These are phyloP conservation scores for Anabas testudineus DNA, from an alignment of 2,797 vertebrate genomes.

Conservation along the genomic window DNA sequence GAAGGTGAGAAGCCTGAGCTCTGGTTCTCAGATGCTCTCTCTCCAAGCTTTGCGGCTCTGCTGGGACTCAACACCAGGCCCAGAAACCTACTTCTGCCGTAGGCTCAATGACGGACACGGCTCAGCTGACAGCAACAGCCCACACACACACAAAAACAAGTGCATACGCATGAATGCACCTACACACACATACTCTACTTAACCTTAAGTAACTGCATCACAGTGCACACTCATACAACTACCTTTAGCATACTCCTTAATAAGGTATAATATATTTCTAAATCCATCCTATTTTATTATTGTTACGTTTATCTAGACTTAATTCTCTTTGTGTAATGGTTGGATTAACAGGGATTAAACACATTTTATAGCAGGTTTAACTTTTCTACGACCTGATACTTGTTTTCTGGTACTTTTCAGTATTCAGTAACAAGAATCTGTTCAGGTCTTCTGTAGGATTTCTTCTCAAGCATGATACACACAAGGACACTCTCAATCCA, in stretches of 20 bases:
- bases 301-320: background rate
- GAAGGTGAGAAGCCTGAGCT: conserved; percentile 56
- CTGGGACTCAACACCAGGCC: conserved; percentile 70
- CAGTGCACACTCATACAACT: conserved; percentile 48
- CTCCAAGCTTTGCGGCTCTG: conserved; percentile 42
- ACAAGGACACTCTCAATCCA: background rate
- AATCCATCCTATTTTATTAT: no score
- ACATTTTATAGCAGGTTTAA: conserved; percentile 55
- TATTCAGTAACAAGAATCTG: conserved; percentile 22
- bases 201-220: conserved; percentile 57
- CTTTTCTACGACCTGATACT: conserved; percentile 29
- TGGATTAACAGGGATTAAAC: conserved; percentile 46
- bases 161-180: background rate
- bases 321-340: background rate
- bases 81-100: conserved; percentile 85
- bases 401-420: conserved; percentile 40
- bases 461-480: background rate
- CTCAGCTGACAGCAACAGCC: conserved; percentile 48
- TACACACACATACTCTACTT: conserved; percentile 14
- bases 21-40: conserved; percentile 33
- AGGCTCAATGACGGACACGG: conserved; percentile 57
- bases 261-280: conserved; percentile 35
- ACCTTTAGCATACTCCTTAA: conserved; percentile 37
- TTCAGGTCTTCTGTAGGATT: background rate
- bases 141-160: conserved; percentile 13